Conservation (phyloP, 2,797 vertebrate species). For the Mormyrus hasselquistii region DNA sequence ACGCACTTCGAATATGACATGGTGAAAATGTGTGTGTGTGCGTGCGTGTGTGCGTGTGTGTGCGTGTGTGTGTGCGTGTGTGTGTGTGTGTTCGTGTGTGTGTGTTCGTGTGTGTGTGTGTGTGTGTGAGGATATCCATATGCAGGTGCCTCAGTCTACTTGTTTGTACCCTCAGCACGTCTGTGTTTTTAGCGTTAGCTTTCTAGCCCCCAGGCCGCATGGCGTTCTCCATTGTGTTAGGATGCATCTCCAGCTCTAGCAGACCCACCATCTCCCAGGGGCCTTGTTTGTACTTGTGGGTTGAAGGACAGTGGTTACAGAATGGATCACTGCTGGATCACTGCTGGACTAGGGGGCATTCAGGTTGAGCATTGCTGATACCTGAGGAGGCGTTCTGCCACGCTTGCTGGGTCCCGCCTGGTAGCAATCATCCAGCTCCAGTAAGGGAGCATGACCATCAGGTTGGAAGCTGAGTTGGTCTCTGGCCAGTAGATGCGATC, state of each 20-base stretch:
- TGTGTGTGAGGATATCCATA: background rate
- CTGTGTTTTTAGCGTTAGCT: background rate
- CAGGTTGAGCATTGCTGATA: background rate
- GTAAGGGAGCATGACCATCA: background rate
- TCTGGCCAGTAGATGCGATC: background rate
- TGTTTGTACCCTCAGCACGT: background rate
- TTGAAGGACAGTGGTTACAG: background rate
- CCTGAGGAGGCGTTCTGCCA: background rate
- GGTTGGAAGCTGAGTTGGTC: background rate
- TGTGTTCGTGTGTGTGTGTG: background rate
- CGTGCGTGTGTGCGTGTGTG: no score
- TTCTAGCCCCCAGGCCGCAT: background rate
- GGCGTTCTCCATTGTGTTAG: background rate
- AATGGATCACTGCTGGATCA: background rate
- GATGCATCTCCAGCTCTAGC: background rate
- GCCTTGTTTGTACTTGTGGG: background rate
- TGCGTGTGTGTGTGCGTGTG: no score
- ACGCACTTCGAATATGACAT: no score
- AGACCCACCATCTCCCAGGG: background rate
- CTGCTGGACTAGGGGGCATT: background rate
- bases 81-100: background rate
- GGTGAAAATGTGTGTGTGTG: no score
- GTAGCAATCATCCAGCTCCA: background rate
- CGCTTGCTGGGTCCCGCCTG: background rate
- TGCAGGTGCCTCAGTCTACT: background rate